phyloP scores from a whole-genome alignment of 2,888 invertebrate genomes.

The Deilephila elpenor region DNA sequence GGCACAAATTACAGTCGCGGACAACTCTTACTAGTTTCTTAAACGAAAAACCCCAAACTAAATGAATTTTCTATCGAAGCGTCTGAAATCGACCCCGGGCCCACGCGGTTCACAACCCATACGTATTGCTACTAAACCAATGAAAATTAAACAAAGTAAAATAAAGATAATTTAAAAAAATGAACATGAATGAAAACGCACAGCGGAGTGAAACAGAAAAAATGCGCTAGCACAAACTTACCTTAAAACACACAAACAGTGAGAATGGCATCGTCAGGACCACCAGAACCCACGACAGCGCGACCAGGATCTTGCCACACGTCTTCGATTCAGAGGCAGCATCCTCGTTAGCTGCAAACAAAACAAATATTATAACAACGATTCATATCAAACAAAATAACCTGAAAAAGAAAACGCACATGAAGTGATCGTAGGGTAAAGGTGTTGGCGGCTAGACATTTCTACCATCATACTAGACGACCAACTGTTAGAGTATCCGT shows the following conservation, averaged over 20 bases:
- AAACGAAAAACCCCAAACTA: not conserved
- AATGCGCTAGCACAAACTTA: conserved; percentile 67
- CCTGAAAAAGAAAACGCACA: conserved; percentile 45
- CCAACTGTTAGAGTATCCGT: conserved; percentile 24
- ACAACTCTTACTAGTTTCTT: too few relatives aligned
- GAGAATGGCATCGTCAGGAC: conserved; percentile 95
- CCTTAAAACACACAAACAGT: conserved; percentile 96
- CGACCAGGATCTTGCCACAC: conserved; percentile 93
- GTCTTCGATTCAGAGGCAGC: conserved; percentile 87
- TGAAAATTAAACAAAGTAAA: not conserved
- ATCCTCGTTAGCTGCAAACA: conserved; percentile 84
- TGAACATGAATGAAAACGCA: not conserved
- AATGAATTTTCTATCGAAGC: not conserved
- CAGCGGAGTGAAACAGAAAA: not conserved
- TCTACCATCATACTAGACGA: conserved; percentile 59
- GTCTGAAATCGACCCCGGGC: too few relatives aligned
- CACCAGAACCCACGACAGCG: conserved; percentile 93
- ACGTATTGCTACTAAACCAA: not conserved
- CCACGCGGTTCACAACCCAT: too few relatives aligned
- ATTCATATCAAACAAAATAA: conserved; percentile 10
- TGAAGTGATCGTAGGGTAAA: conserved; percentile 66
- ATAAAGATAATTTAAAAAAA: not conserved
- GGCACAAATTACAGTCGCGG: too few relatives aligned
- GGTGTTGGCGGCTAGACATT: conserved; percentile 75
- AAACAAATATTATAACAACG: conserved; percentile 33